A percentile compares a stretch with the other conserved stretches of the same genome.
Conservation (phyloP, 2,113 vertebrate genomes). For the Corynorhinus townsendii region DNA sequence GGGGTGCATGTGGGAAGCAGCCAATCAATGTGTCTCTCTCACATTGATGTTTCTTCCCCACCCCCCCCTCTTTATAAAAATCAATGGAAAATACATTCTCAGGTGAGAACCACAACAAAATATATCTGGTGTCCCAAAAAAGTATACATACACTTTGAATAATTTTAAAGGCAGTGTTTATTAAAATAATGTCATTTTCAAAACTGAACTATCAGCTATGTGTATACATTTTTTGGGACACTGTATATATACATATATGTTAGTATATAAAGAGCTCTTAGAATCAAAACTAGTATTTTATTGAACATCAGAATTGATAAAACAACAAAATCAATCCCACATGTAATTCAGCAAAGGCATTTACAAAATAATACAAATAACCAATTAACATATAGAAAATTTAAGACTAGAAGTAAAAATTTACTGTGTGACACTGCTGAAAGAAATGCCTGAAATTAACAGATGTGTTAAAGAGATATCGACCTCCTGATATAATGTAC, state of each 20-base stretch:
- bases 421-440: background rate
- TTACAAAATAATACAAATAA: conserved; percentile 22
- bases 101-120: too few species aligned
- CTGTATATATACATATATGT: background rate
- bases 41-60: too few species aligned
- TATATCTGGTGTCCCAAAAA: too few species aligned
- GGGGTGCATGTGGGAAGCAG: too few species aligned
- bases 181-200: too few species aligned
- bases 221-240: too few species aligned
- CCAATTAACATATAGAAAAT: conserved; percentile 2
- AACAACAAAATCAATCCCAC: background rate
- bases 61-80: too few species aligned
- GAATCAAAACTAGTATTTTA: background rate
- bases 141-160: too few species aligned
- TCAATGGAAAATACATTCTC: too few species aligned
- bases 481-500: background rate
- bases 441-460: background rate
- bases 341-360: background rate
- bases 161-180: too few species aligned
- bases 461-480: background rate
- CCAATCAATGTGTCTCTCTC: too few species aligned
- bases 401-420: background rate
- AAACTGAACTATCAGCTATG: too few species aligned
- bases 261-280: background rate
- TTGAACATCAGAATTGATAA: background rate